Evolutionary conservation across 2,888 invertebrate genomes (phyloP), one percentile per base, ranked within the genome.

Genomic region (Diachrysia chrysitis): DNA sequence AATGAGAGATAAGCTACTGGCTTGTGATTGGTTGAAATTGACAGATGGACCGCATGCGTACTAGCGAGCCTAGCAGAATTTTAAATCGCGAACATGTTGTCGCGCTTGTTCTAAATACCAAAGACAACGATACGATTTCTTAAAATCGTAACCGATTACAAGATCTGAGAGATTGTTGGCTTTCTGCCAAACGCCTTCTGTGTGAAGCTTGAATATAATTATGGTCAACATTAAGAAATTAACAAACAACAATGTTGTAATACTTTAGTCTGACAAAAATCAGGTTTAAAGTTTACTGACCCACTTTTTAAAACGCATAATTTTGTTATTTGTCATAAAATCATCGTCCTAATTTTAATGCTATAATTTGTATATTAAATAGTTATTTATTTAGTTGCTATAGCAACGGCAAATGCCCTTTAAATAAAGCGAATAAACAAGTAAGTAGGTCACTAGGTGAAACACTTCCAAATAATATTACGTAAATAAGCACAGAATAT

Each of bases 71-170:
- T n/a, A n/a, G n/a, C n/a, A n/a, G n/a, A n/a, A n/a, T n/a, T n/a
- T n/a, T n/a, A n/a, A n/a, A n/a, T n/a, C n/a, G n/a, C n/a, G n/a
- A n/a, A n/a, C n/a, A n/a, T n/a, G n/a, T n/a, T 63, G 48, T 59
- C 17, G 56, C 59, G 17, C 58, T 32, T 29, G 69, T 35, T 46
- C 58, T 37, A 66, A 42, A 68, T 76, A 79, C 68, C 19, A 76
- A 79, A 76, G 77, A 82, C 71, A 69, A 73, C 66, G 76, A 80
- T 80, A 80, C 59, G 29, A 57, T 0, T 3, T 42, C 7, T 19
- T 17, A 7, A 19, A 51, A 16, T 14, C 61, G 7, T 7, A 14
- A 5, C 42, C 25, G 51, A 25, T n/a, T 48, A 17, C 42, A 51
- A 51, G 48, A 71, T 29, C 60, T 51, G 48, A 69, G 68, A 79